Evolutionary conservation across 2,888 invertebrate genomes (phyloP).

Genomic region (Xylota segnis): DNA sequence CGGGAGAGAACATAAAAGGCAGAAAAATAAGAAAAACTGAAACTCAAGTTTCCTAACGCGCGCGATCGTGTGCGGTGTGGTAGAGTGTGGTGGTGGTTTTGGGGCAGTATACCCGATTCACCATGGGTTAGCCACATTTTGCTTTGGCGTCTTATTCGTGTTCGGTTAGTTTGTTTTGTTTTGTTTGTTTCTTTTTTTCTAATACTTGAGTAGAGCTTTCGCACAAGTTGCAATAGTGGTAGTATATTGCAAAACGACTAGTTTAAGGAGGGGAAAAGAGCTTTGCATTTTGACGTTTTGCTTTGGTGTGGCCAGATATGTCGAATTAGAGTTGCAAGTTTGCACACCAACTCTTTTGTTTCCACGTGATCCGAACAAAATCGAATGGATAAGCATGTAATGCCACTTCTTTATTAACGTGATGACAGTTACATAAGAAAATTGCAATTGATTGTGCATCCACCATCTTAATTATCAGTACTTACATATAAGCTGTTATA

Average conservation of each 20-base stretch:
- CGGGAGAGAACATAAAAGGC: conserved; percentile 51
- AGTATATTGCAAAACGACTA: conserved; percentile 17
- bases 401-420: no score
- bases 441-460: no score
- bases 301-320: conserved; percentile 48
- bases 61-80: conserved; percentile 37
- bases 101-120: conserved; percentile 40
- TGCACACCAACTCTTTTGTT: conserved; percentile 30
- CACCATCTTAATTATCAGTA: no score
- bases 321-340: neutral
- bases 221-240: neutral
- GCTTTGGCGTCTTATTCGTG: conserved; percentile 41
- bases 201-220: conserved; percentile 37
- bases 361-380: no score
- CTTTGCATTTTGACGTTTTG: conserved; percentile 11
- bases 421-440: no score
- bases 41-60: conserved; percentile 44
- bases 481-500: no score
- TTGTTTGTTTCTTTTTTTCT: conserved; percentile 11
- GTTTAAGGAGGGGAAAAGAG: conserved; percentile 12
- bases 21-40: conserved; percentile 46
- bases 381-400: no score
- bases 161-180: conserved; percentile 35
- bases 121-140: conserved; percentile 48
- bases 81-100: conserved; percentile 37